These are phyloP conservation scores for Paracyclopina nana DNA, from an alignment of 1,140 invertebrate species.

Conservation along the genomic window DNA sequence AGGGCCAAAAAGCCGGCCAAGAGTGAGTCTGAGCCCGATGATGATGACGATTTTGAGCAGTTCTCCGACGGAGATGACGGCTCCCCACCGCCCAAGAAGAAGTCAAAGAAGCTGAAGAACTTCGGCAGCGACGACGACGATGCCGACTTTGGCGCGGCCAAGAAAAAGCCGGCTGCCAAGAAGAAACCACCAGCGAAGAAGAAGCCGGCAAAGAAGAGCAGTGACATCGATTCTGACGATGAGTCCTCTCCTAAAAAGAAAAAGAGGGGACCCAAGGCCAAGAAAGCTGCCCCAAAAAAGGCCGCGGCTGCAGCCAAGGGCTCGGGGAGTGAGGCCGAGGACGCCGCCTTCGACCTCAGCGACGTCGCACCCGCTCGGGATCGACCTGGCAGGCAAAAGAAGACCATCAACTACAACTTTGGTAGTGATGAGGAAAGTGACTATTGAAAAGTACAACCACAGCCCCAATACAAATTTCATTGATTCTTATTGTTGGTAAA, in stretches of 20 bases:
- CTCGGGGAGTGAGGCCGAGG: constrained; percentile 17
- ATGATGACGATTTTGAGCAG: constrained; percentile 23
- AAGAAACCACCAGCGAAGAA: too few species aligned
- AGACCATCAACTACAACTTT: constrained; percentile 24
- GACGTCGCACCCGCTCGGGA: constrained; percentile 17
- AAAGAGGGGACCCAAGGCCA: too few species aligned
- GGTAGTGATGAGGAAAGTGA: constrained; percentile 18
- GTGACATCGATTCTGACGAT: constrained; percentile 22
- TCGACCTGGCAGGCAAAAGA: constrained; percentile 22
- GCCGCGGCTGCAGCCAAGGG: too few species aligned
- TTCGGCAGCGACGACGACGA: constrained; percentile 19
- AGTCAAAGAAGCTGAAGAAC: too few species aligned
- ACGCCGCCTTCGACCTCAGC: constrained; percentile 14
- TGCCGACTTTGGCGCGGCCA: constrained; percentile 21
- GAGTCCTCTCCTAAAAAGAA: constrained; percentile 1
- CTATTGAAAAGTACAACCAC: too few species aligned
- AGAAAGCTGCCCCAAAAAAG: too few species aligned
- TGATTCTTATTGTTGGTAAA: too few species aligned
- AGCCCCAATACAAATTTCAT: too few species aligned
- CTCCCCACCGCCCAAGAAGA: too few species aligned
- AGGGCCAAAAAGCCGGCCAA: constrained; percentile 19
- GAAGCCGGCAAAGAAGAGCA: constrained; percentile 21
- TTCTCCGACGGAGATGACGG: constrained; percentile 17
- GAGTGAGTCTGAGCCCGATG: too few species aligned
- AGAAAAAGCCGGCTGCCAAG: constrained; percentile 22